These are phyloP conservation scores for Epinephelus coioides DNA, from an alignment of 2,797 vertebrate genomes.

Conservation along the genomic window DNA sequence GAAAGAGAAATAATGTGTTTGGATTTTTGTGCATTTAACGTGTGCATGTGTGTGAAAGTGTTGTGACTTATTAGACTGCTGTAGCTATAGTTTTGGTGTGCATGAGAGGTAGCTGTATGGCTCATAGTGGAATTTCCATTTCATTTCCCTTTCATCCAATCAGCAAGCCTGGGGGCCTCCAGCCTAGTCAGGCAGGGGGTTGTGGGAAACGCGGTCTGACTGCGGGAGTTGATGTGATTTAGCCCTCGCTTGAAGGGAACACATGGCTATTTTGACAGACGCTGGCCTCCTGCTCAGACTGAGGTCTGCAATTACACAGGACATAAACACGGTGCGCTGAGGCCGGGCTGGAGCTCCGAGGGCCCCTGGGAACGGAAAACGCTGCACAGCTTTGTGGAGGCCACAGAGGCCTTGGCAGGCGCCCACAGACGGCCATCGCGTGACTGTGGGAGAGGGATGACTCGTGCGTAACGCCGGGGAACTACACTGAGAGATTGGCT, in stretches of 20 bases:
- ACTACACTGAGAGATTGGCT: constrained; percentile 35
- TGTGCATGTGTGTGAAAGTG: constrained; percentile 23
- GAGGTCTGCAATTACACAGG: constrained; percentile 85
- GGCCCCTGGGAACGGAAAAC: constrained; percentile 75
- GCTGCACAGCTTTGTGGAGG: constrained; percentile 60
- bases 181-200: constrained; percentile 65
- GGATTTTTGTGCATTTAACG: constrained; percentile 43
- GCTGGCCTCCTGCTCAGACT: constrained; percentile 77
- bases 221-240: constrained; percentile 80
- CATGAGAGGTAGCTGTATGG: constrained; percentile 36
- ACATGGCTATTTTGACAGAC: constrained; percentile 80
- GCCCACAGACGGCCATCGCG: constrained; percentile 58
- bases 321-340: constrained; percentile 79
- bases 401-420: constrained; percentile 72
- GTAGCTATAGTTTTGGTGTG: constrained; percentile 40
- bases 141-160: constrained; percentile 70
- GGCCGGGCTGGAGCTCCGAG: constrained; percentile 63
- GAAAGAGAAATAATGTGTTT: constrained; percentile 68
- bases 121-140: constrained; percentile 67
- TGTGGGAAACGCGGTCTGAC: constrained; percentile 69
- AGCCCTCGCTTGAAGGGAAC: constrained; percentile 70
- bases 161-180: constrained; percentile 61
- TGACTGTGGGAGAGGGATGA: constrained; percentile 74
- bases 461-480: constrained; percentile 42
- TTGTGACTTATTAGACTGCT: constrained; percentile 51